Conservation (phyloP, 2,888 invertebrate genomes). For the Sesia apiformis region DNA sequence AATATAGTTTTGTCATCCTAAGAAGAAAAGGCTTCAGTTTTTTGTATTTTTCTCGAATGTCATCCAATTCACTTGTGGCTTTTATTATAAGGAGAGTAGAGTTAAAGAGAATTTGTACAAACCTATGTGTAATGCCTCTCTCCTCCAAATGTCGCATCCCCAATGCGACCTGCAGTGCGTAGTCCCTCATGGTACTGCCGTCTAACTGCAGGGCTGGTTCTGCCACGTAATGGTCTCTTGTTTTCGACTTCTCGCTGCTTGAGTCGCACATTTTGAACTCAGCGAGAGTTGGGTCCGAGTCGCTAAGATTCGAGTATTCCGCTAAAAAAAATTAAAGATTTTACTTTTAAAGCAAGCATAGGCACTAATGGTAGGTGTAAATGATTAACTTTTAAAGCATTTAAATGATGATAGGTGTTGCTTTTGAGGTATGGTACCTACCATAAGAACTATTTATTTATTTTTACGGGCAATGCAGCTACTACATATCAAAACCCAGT, state of each 20-base stretch:
- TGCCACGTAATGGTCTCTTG: slow-evolving; percentile 52
- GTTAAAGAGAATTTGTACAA: slow-evolving; percentile 7
- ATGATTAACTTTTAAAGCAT: no score
- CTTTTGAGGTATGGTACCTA: no score
- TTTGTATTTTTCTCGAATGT: background rate
- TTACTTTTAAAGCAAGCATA: no score
- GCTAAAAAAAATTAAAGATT: slow-evolving; percentile 42
- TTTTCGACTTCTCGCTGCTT: slow-evolving; percentile 18
- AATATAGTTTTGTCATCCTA: no score
- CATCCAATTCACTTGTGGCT: no score
- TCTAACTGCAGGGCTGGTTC: slow-evolving; percentile 58
- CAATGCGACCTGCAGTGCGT: slow-evolving; percentile 85
- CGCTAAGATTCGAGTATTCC: slow-evolving; percentile 70
- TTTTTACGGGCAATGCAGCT: no score
- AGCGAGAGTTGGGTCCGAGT: slow-evolving; percentile 44
- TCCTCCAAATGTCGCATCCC: slow-evolving; percentile 87
- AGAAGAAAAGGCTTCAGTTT: background rate
- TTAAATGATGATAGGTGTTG: no score
- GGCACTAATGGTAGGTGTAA: no score
- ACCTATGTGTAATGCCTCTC: slow-evolving; percentile 82
- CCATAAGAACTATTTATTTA: no score
- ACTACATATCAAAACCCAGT: no score
- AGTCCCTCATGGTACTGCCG: slow-evolving; percentile 74
- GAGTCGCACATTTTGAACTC: slow-evolving; percentile 31
- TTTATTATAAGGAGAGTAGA: background rate